Percentiles rank a stretch among this genome's conserved stretches.
phyloP scores from a whole-genome alignment of 2,113 vertebrate genomes.

The Xiphophorus couchianus region DNA sequence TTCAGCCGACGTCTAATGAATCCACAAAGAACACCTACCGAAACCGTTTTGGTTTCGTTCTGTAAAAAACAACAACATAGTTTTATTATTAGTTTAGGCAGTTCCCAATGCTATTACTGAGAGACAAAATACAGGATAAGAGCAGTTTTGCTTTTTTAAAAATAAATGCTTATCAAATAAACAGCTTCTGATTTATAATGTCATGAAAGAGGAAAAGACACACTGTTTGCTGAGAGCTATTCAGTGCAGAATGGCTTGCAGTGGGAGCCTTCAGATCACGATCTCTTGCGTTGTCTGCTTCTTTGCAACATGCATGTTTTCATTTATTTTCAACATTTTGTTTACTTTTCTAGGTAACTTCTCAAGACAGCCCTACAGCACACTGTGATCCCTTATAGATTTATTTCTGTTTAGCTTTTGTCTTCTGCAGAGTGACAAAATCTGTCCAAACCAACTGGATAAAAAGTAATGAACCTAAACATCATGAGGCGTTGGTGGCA shows the following conservation, averaged over 20 bases:
- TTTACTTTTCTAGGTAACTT: neutral
- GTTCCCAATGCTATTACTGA: neutral
- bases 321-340: neutral
- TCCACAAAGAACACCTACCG: neutral
- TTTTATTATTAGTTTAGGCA: neutral
- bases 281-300: too few species aligned
- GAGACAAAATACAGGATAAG: neutral
- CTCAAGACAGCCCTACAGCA: neutral
- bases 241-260: neutral
- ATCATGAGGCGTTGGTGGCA: too few species aligned
- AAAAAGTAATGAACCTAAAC: too few species aligned
- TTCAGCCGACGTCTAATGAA: neutral
- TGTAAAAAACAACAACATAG: neutral
- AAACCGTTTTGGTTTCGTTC: neutral
- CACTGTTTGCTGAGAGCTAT: neutral
- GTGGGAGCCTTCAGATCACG: neutral
- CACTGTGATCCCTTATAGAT: neutral
- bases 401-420: too few species aligned
- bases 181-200: neutral
- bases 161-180: neutral
- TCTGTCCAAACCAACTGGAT: too few species aligned
- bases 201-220: neutral
- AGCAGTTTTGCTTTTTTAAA: neutral
- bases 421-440: too few species aligned
- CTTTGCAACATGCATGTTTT: too few species aligned